Conservation (phyloP, 2,113 vertebrate species). For the Saccopteryx leptura region DNA sequence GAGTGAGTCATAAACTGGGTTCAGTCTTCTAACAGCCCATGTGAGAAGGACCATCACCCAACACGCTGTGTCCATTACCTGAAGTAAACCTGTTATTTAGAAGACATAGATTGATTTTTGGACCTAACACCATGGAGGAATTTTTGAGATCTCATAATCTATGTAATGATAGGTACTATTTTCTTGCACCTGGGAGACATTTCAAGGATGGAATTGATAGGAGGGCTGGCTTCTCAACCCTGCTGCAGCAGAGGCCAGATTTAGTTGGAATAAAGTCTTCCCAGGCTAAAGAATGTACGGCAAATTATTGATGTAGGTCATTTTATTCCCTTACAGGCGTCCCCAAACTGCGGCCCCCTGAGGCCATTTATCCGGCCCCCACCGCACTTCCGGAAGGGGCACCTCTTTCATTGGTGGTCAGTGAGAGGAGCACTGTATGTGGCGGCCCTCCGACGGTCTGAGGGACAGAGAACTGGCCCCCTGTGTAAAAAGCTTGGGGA, state of each 20-base stretch:
- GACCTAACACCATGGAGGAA: background rate
- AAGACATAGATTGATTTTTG: background rate
- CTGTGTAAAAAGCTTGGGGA: no score
- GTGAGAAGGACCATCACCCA: background rate
- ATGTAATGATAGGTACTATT: background rate
- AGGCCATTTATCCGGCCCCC: no score
- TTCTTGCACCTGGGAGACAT: conserved; percentile 15
- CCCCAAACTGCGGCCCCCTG: no score
- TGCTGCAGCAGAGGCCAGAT: background rate
- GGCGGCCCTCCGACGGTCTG: no score
- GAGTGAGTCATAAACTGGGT: background rate
- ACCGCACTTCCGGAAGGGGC: no score
- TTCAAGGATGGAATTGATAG: background rate
- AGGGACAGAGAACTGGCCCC: no score
- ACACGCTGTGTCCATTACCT: background rate
- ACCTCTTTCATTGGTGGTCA: no score
- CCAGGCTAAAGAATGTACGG: background rate
- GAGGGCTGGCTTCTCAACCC: background rate
- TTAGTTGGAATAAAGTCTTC: background rate
- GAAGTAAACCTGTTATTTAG: conserved; percentile 30
- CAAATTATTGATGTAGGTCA: background rate
- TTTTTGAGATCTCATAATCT: background rate
- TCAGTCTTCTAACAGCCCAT: background rate
- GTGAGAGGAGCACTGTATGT: no score
- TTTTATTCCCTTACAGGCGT: background rate